Evolutionary conservation across 2,113 vertebrate species (phyloP).

Genomic region (Centropristis striata): DNA sequence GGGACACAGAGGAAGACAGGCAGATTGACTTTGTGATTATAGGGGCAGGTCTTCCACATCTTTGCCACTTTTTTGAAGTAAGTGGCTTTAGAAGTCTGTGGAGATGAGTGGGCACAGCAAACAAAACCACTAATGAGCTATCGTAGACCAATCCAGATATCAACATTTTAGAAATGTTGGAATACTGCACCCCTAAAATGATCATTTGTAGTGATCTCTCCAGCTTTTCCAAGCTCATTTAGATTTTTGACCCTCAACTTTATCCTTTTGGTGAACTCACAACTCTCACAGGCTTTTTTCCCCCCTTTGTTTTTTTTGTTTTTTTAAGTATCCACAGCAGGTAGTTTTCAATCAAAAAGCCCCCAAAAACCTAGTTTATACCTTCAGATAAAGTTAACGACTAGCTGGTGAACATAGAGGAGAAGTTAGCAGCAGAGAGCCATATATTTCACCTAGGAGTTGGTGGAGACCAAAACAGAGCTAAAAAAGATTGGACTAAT

Average conservation of each 20-base stretch:
- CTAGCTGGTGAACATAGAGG: too few relatives aligned
- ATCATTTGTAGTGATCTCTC: too few relatives aligned
- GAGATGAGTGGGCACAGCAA: conserved; percentile 30
- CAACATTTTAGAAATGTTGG: not conserved
- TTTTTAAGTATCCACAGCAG: too few relatives aligned
- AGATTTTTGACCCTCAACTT: not conserved
- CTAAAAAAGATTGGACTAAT: not conserved
- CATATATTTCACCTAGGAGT: not conserved
- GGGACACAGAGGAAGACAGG: conserved; percentile 11
- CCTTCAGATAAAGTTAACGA: too few relatives aligned
- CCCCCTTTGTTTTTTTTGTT: too few relatives aligned
- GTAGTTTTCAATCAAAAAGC: too few relatives aligned
- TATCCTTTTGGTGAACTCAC: not conserved
- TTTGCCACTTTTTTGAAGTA: conserved; percentile 42
- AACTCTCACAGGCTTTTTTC: not conserved
- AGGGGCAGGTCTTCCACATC: conserved; percentile 29
- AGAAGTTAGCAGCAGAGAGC: not conserved
- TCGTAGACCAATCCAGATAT: not conserved
- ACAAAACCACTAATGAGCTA: conserved; percentile 3
- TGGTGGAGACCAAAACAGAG: not conserved
- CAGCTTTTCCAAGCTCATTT: not conserved
- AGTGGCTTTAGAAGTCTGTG: conserved; percentile 17
- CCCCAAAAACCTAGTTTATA: not conserved
- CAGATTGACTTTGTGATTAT: conserved; percentile 31
- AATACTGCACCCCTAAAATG: too few relatives aligned